phyloP scores from a whole-genome alignment of 1,140 invertebrate species.

The Drosophila cardini region DNA sequence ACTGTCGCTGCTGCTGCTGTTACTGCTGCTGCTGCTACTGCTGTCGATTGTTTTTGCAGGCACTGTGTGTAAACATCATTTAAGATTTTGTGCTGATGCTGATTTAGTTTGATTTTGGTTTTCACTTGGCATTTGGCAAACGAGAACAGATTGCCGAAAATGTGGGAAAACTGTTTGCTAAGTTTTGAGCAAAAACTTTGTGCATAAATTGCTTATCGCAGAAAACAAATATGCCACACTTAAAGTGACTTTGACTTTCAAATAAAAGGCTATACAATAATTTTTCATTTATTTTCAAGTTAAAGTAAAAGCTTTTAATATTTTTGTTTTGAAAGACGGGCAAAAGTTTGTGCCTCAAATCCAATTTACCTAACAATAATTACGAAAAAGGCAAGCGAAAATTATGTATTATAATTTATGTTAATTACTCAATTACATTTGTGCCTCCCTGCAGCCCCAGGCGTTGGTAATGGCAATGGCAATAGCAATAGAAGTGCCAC shows the following conservation, averaged over 20 bases:
- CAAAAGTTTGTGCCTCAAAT: slow-evolving; percentile 60
- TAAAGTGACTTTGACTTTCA: slow-evolving; percentile 2
- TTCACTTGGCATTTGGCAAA: slow-evolving; percentile 19
- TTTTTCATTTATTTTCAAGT: slow-evolving; percentile 54
- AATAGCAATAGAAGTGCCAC: background rate
- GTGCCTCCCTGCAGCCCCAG: slow-evolving; percentile 49
- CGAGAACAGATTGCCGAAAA: slow-evolving; percentile 39
- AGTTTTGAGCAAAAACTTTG: slow-evolving; percentile 74
- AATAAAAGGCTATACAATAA: slow-evolving; percentile 52
- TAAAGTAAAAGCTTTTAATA: background rate
- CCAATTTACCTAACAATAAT: slow-evolving; percentile 82
- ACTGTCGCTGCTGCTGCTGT: slow-evolving; percentile 28
- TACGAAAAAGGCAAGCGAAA: slow-evolving; percentile 71
- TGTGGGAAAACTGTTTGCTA: slow-evolving; percentile 39
- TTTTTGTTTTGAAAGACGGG: background rate
- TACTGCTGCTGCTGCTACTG: slow-evolving; percentile 23
- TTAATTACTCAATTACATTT: slow-evolving; percentile 85
- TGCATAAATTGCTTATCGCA: slow-evolving; percentile 76
- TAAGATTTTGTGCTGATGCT: slow-evolving; percentile 66
- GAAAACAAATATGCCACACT: slow-evolving; percentile 25
- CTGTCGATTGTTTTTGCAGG: slow-evolving; percentile 56
- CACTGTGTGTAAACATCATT: slow-evolving; percentile 61
- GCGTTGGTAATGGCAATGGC: slow-evolving; percentile 10
- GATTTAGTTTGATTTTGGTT: slow-evolving; percentile 74
- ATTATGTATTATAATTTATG: slow-evolving; percentile 84